Conservation (phyloP, 2,797 vertebrate genomes). For the Spea hammondii region DNA sequence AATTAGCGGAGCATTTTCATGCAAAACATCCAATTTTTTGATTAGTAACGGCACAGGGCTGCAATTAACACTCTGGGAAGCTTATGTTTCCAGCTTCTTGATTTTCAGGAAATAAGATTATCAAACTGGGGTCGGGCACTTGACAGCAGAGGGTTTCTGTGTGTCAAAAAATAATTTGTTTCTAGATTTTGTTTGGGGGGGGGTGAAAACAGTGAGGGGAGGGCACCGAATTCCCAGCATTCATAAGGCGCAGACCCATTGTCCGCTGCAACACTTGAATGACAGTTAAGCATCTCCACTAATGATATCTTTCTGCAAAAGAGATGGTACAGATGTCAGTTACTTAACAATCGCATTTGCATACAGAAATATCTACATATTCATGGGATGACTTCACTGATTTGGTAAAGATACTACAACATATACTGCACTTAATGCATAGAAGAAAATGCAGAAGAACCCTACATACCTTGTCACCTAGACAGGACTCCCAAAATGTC, state of each 20-base stretch:
- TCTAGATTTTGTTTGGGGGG: constrained; percentile 65
- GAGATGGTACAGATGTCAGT: neutral
- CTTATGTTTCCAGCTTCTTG: constrained; percentile 73
- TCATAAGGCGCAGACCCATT: constrained; percentile 13
- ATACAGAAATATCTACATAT: no score
- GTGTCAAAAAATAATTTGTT: constrained; percentile 63
- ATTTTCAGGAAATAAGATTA: constrained; percentile 78
- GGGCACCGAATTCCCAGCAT: constrained; percentile 32
- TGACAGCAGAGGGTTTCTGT: constrained; percentile 65
- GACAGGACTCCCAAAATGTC: no score
- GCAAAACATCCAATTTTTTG: constrained; percentile 82
- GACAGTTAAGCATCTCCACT: neutral
- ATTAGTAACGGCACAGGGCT: constrained; percentile 75
- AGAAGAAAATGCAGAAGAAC: no score
- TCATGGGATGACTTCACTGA: no score
- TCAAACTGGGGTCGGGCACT: constrained; percentile 75
- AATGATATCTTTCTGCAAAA: neutral
- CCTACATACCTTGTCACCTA: no score
- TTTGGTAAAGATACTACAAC: no score
- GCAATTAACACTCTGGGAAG: constrained; percentile 78
- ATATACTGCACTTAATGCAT: no score
- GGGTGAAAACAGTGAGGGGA: constrained; percentile 54
- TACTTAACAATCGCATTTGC: neutral
- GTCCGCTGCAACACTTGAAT: neutral
- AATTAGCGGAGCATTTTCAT: constrained; percentile 81